Percentiles rank a stretch among this genome's conserved stretches.
Evolutionary conservation across 2,113 vertebrate species (phyloP).

Genomic region (Pseudorhombus dupliciocellatus): DNA sequence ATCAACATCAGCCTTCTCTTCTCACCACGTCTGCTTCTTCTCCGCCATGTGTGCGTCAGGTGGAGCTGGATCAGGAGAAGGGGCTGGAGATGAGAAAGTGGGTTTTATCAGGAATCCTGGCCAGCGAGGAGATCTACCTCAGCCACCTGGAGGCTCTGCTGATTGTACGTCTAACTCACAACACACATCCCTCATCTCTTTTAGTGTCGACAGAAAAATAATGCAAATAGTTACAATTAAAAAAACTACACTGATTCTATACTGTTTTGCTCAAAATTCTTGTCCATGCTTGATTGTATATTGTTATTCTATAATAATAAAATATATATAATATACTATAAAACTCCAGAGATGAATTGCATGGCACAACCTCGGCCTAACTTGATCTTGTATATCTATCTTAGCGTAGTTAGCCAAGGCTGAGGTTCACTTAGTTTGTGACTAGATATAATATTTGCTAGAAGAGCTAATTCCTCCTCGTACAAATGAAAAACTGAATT

Average conservation of each 20-base stretch:
- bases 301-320: too few species aligned
- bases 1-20: background rate
- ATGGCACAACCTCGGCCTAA: background rate
- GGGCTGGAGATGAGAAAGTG: slow-evolving; percentile 97
- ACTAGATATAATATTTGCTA: background rate
- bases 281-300: background rate
- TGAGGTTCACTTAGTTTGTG: background rate
- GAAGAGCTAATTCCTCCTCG: background rate
- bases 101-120: slow-evolving; percentile 97
- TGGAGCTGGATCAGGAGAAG: slow-evolving; percentile 94
- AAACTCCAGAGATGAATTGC: background rate
- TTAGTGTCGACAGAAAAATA: background rate
- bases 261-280: background rate
- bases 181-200: background rate
- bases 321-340: too few species aligned
- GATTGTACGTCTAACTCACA: slow-evolving; percentile 82
- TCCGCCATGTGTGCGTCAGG: slow-evolving; percentile 69
- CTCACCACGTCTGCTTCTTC: background rate
- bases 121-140: slow-evolving; percentile 96
- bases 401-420: background rate
- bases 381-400: background rate
- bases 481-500: too few species aligned
- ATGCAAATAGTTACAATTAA: background rate
- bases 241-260: background rate
- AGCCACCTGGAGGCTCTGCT: slow-evolving; percentile 95